A percentile compares a stretch with the other conserved stretches of the same genome.
Conservation (phyloP, 2,888 invertebrate genomes). For the Phorcus lineatus region DNA sequence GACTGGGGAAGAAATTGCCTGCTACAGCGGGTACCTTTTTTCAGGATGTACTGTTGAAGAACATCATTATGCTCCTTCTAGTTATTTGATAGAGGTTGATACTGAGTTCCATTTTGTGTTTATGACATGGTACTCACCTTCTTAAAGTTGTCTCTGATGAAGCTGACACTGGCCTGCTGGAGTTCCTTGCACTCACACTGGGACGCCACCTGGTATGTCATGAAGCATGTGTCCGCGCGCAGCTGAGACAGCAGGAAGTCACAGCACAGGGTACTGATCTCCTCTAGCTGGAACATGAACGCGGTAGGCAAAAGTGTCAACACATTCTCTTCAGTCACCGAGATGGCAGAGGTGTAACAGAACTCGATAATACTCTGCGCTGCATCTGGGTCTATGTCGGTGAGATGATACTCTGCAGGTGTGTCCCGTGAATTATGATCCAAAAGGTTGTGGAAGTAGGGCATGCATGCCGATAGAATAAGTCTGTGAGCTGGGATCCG, state of each 20-base stretch:
- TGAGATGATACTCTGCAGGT: conserved; percentile 39
- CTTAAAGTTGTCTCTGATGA: conserved; percentile 46
- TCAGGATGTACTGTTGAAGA: no score
- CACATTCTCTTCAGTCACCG: conserved; percentile 50
- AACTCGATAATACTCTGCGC: conserved; percentile 53
- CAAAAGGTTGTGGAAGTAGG: conserved; percentile 49
- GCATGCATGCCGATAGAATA: conserved; percentile 51
- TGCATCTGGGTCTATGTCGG: conserved; percentile 43
- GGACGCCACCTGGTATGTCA: conserved; percentile 39
- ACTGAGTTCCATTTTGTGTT: no score
- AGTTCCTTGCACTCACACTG: conserved; percentile 40
- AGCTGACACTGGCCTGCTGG: conserved; percentile 37
- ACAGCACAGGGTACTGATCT: conserved; percentile 52
- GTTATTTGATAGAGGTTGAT: no score
- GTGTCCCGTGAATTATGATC: conserved; percentile 26
- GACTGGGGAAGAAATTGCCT: no score
- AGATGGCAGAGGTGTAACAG: conserved; percentile 57
- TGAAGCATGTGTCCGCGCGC: conserved; percentile 45
- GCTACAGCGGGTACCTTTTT: no score
- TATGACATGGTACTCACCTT: conserved; percentile 50
- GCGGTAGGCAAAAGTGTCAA: conserved; percentile 53
- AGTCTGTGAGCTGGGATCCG: conserved; percentile 52
- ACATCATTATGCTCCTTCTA: no score
- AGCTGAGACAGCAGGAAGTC: conserved; percentile 47
- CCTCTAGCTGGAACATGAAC: conserved; percentile 46